Percentiles rank a stretch among this genome's conserved stretches.
These are phyloP conservation scores for Siniperca chuatsi DNA, from an alignment of 2,113 vertebrate genomes.

Conservation along the genomic window DNA sequence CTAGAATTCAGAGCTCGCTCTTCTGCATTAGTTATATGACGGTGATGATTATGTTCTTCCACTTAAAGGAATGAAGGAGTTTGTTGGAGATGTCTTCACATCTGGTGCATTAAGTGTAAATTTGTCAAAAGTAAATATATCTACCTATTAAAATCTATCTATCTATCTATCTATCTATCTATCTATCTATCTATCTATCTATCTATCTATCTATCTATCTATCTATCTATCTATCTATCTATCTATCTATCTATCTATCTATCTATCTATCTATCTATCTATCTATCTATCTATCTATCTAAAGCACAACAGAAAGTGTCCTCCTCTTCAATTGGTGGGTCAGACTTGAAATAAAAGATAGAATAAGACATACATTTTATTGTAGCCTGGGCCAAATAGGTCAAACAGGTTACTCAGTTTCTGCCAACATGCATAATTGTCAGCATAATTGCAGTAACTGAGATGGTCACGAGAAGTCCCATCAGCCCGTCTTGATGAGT, in stretches of 20 bases:
- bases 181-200: too few species aligned
- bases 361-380: not conserved
- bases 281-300: not conserved
- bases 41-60: constrained; percentile 9
- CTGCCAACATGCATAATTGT: constrained; percentile 3
- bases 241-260: too few species aligned
- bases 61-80: constrained; percentile 11
- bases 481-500: not conserved
- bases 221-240: too few species aligned
- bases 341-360: not conserved
- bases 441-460: not conserved
- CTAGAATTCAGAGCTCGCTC: constrained; percentile 38
- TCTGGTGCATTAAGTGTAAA: not conserved
- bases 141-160: too few species aligned
- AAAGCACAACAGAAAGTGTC: not conserved
- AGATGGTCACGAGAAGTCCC: not conserved
- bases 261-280: constrained; percentile 4
- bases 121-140: too few species aligned
- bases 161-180: too few species aligned
- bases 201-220: too few species aligned
- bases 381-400: not conserved
- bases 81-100: constrained; percentile 28
- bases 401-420: not conserved
- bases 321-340: not conserved
- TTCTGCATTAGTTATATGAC: constrained; percentile 30